phyloP scores from a whole-genome alignment of 1,140 invertebrate genomes.

The Cotesia vestalis region DNA sequence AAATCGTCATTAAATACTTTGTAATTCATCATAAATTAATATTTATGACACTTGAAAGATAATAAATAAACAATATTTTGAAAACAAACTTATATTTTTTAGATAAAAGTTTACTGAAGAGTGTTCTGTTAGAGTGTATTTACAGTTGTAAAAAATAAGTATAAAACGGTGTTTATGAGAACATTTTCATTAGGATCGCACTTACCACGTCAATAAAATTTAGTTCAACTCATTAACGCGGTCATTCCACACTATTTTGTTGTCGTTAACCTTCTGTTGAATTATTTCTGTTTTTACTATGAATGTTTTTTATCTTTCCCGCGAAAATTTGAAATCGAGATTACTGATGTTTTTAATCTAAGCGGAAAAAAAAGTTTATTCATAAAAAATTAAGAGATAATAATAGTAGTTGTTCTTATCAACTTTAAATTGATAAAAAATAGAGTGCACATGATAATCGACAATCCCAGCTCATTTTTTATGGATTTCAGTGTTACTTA shows the following conservation, averaged over 20 bases:
- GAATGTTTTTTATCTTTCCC: background rate
- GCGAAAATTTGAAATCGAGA: background rate
- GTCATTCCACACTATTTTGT: conserved; percentile 33
- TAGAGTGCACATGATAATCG: no score
- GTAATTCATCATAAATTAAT: no score
- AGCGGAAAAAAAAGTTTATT: no score
- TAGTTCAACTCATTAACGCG: conserved; percentile 36
- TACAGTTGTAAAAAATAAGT: conserved; percentile 11
- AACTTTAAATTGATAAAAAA: no score
- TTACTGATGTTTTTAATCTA: background rate
- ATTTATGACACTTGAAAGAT: no score
- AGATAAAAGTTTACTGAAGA: background rate
- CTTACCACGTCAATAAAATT: conserved; percentile 36
- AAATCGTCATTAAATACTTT: no score
- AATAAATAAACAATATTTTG: no score
- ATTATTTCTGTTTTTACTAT: conserved; percentile 1
- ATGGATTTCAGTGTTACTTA: background rate
- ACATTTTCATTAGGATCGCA: conserved; percentile 27
- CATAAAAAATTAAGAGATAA: no score
- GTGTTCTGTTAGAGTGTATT: background rate
- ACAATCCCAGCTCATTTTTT: background rate
- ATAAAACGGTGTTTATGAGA: conserved; percentile 33
- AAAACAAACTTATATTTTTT: no score
- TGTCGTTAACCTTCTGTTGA: conserved; percentile 30
- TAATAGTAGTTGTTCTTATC: no score